Evolutionary conservation across 2,797 vertebrate species (phyloP), one percentile per base, ranked within the genome.

Genomic region (Anguilla pacifica): DNA sequence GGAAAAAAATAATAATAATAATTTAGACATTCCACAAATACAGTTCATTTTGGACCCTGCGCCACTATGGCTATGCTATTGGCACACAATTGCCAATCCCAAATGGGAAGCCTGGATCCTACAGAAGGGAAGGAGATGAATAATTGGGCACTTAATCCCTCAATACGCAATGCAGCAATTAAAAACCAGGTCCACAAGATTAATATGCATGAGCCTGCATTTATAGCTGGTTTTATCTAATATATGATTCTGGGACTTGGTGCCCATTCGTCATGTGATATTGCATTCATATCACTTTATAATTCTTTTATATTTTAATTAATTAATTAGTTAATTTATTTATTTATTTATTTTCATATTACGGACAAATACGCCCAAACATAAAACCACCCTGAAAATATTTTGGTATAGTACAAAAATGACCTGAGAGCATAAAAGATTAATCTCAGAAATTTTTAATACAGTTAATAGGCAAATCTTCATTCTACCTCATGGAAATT

Each of bases 71-170:
- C 46, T 11, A 15, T 17, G 17, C 5, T 13, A 57, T 17, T 57
- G 55, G 11, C 55, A 57, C 55, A 31, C 70, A 31, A 72, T 31
- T 25, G 61, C 17, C n/a, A 39, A 13, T 31, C 9, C 13, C 31
- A 74, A 31, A 11, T 0, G 39, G 7, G 22, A 46, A 53, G 46
- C 35, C 53, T 28, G 10, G 31, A 55, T 55, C 83, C 22, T 35
- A 57, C 61, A 22, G 11, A 79, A 79, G 15, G 39, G 35, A 15
- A 6, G 49, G 4, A 49, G 61, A 82, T 67, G 59, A 82, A 83
- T 59, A 87, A 87, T 64, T 46, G 31, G 7, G 22, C 31, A 82
- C 25, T 87, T 87, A n/a, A 87, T 49, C 83, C 7, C 83, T 25
- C n/a, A 55, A 53, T 6, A 83, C 1, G 51, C 22, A 55, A 55